These are phyloP conservation scores for Elaphurus davidianus DNA, from an alignment of 2,113 vertebrate genomes.

Conservation along the genomic window DNA sequence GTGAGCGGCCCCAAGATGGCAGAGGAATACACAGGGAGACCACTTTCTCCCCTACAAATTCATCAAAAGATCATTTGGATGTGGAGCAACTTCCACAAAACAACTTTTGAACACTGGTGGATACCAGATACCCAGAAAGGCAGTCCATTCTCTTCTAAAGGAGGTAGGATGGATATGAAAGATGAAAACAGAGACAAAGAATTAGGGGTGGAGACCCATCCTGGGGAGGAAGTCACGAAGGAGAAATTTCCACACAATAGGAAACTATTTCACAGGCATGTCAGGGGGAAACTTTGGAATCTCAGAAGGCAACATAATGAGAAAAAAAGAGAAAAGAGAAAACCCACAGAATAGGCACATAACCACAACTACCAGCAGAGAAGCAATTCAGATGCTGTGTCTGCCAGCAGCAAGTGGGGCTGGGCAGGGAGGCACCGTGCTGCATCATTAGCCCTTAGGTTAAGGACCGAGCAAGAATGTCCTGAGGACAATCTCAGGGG, in stretches of 20 bases:
- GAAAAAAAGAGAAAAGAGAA: not conserved
- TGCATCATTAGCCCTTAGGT: not conserved
- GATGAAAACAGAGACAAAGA: not conserved
- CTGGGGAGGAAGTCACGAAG: not conserved
- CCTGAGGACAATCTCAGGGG: not conserved
- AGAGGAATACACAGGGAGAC: not conserved
- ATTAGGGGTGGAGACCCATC: not conserved
- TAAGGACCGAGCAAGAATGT: not conserved
- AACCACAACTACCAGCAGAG: not conserved
- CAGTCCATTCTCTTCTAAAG: not conserved
- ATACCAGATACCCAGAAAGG: not conserved
- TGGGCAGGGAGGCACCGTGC: rapidly evolving
- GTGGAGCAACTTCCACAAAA: not conserved
- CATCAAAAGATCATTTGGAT: not conserved
- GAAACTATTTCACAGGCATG: not conserved
- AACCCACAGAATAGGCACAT: not conserved
- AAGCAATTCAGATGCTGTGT: not conserved
- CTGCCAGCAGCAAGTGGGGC: not conserved
- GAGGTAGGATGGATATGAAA: not conserved
- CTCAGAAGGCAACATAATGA: not conserved
- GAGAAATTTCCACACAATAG: not conserved
- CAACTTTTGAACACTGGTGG: not conserved
- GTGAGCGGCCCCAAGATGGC: rapidly evolving
- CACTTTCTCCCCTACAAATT: not conserved
- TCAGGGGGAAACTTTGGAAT: not conserved